Base-by-base conservation (phyloP, 2,113 vertebrate genomes). In the Mesoclemmys tuberculata region DNA sequence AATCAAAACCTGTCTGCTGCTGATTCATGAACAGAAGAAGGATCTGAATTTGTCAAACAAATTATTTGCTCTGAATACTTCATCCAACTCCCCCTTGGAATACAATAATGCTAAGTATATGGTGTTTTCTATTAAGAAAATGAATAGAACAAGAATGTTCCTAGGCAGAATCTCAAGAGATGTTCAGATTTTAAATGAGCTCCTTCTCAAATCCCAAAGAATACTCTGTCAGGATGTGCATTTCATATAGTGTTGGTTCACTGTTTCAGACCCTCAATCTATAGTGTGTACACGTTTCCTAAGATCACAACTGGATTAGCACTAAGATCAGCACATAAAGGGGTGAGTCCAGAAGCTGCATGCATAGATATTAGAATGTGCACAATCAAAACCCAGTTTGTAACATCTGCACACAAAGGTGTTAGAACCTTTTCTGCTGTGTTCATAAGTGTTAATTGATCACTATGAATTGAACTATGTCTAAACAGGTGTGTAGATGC, bases 301-400 rank as follows among this genome's bases (percentile, higher is more conserved):
- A 87, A 93, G 80, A 3, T 48, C 90, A 79, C 11, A 35, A 5
- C 31, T 29, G 4, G 19, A 91, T 77, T 21, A 82, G 21, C 49
- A 82, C 35, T 19, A 38, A 22, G 3, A 49, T 27, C 55, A 13
- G 8, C 10, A 54, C 38, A 77, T 12, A 58, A 24, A 46, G 48
- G 86, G 80, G 26, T 55, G 26, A 46, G 71, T 41, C 38, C 71
- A 41, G 22, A 8, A 41, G 41, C 44, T 77, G 13, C 74, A 46
- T 77, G 41, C 74, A 29, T 14, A 46, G 41, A 14, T 46, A 46
- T 77, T 27, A 77, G 41, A 77, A 77, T 77, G 74, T 2, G 7
- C 22, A 77, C 44, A 77, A 46, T 26, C 38, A 89, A 48, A 89
- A n/a, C 49, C 0, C 0, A 44, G 10, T 3, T 52, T 94, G 12